Evolutionary conservation across 2,888 invertebrate genomes (phyloP).

Genomic region (Drosophila imparisetae): DNA sequence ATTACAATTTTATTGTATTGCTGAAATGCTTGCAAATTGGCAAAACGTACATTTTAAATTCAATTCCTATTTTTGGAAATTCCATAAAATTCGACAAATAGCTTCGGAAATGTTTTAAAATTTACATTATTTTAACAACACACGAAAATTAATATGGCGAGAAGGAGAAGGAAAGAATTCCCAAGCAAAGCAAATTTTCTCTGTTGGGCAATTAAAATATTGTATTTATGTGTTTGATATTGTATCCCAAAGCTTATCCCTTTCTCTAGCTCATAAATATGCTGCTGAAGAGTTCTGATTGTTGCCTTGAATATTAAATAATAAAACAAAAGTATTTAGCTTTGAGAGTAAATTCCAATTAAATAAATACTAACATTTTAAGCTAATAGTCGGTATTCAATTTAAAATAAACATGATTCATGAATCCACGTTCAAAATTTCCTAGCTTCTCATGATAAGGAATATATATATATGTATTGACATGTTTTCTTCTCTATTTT

Average conservation of each 20-base stretch:
- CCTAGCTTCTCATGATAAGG: neutral
- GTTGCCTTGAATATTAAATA: neutral
- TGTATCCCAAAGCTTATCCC: neutral
- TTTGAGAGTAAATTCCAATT: neutral
- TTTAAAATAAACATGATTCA: neutral
- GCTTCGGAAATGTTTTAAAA: conserved; percentile 4
- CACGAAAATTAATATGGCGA: conserved; percentile 9
- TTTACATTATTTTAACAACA: neutral
- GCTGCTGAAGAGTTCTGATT: neutral
- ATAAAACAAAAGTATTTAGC: neutral
- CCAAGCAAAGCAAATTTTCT: neutral
- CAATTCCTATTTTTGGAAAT: conserved; percentile 38
- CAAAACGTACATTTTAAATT: conserved; percentile 55
- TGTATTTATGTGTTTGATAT: neutral
- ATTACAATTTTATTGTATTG: conserved; percentile 73
- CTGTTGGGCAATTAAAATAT: neutral
- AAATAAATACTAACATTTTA: neutral
- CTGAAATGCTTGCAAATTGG: conserved; percentile 49
- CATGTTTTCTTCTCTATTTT: neutral
- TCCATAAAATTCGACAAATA: conserved; percentile 12
- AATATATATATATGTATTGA: neutral
- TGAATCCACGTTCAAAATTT: neutral
- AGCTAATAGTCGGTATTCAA: neutral
- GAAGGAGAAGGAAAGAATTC: neutral
- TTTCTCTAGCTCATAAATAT: neutral